Percentiles rank a stretch among this genome's conserved stretches.
Conservation (phyloP, 2,888 invertebrate species). For the Allacma fusca region DNA sequence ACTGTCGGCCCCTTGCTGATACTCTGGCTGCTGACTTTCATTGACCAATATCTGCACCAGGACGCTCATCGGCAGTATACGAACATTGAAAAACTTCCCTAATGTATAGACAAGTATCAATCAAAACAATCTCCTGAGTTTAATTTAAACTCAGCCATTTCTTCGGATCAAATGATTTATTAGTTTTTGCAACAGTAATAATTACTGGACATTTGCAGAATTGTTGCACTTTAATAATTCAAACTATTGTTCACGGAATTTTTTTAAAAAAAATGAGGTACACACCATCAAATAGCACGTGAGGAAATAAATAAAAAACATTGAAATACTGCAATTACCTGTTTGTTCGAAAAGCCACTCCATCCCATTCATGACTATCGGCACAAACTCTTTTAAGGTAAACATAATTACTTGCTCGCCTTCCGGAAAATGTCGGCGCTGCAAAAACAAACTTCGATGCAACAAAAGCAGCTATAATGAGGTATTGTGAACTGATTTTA, state of each 20-base stretch:
- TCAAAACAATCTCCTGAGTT: neutral
- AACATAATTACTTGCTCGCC: conserved; percentile 29
- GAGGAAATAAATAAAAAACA: no score
- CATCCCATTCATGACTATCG: conserved; percentile 34
- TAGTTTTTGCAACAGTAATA: neutral
- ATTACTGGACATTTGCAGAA: no score
- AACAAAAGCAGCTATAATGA: no score
- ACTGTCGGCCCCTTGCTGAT: neutral
- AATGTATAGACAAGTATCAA: no score
- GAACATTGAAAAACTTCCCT: neutral
- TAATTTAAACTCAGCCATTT: no score
- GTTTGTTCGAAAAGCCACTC: conserved; percentile 28
- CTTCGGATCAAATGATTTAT: neutral
- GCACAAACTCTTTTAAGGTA: conserved; percentile 37
- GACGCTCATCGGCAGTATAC: conserved; percentile 26
- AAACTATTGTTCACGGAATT: no score
- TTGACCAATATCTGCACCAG: conserved; percentile 28
- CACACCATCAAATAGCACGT: no score
- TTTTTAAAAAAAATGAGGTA: no score
- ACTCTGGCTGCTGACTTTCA: conserved; percentile 27
- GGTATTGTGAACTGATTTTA: neutral
- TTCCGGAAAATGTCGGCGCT: conserved; percentile 29
- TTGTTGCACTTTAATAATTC: no score
- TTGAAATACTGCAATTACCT: neutral
- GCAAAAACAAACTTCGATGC: neutral